Conservation (phyloP, 2,888 invertebrate genomes). For the Xylota sylvarum region DNA sequence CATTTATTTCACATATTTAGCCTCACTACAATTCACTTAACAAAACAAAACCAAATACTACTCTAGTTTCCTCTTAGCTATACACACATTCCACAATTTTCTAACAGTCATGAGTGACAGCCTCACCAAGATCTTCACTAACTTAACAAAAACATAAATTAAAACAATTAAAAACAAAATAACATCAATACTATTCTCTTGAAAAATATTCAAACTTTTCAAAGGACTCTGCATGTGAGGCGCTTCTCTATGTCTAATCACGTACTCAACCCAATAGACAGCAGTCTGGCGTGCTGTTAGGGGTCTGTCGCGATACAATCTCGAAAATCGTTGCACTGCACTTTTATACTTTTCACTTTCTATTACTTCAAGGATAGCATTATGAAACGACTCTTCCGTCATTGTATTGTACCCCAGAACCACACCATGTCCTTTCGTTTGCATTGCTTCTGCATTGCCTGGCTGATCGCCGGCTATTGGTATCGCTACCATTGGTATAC, state of each 20-base stretch:
- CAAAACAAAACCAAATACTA: not conserved
- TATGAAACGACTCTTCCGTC: constrained; percentile 69
- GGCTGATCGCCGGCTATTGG: constrained; percentile 92
- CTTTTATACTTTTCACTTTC: constrained; percentile 76
- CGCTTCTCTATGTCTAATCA: constrained; percentile 86
- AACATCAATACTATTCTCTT: constrained; percentile 85
- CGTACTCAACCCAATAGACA: constrained; percentile 86
- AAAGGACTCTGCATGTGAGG: constrained; percentile 85
- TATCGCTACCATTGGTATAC: constrained; percentile 89
- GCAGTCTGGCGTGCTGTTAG: constrained; percentile 85
- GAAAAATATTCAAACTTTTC: constrained; percentile 84
- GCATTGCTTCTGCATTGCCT: constrained; percentile 90
- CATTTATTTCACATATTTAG: not conserved
- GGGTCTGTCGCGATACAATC: constrained; percentile 85
- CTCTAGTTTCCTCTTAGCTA: not conserved
- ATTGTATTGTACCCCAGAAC: constrained; percentile 48
- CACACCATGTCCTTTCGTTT: constrained; percentile 85
- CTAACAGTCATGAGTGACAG: constrained; percentile 6
- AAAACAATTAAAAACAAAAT: constrained; percentile 26
- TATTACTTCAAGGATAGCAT: constrained; percentile 76
- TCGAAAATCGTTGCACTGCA: constrained; percentile 83
- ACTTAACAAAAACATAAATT: constrained; percentile 20
- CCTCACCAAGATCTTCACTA: constrained; percentile 26
- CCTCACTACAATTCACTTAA: not conserved
- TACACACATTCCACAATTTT: constrained; percentile 1